These are phyloP conservation scores for Adelges cooleyi DNA, from an alignment of 1,140 invertebrate species.

Conservation along the genomic window DNA sequence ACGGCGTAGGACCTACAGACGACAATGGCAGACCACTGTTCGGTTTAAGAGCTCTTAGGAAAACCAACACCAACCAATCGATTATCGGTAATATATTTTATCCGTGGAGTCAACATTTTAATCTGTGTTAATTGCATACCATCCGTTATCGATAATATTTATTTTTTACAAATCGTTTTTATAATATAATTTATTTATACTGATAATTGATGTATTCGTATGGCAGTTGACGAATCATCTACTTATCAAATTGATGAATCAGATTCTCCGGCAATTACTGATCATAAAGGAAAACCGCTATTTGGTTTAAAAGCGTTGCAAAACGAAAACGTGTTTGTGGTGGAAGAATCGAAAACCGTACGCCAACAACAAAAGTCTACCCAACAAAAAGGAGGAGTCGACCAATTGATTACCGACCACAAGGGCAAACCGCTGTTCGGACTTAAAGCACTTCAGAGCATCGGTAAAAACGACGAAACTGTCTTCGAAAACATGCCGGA, in stretches of 20 bases:
- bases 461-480: slow-evolving; percentile 5
- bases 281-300: slow-evolving; percentile 32
- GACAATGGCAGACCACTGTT: slow-evolving; percentile 63
- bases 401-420: slow-evolving; percentile 31
- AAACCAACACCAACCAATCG: slow-evolving; percentile 39
- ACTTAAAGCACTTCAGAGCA: slow-evolving; percentile 33
- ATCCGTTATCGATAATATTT: background rate
- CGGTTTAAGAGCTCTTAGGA: slow-evolving; percentile 57
- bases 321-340: background rate
- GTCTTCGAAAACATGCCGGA: slow-evolving; percentile 33
- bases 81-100: slow-evolving; percentile 35
- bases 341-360: slow-evolving; percentile 1
- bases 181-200: too few relatives aligned
- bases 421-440: slow-evolving; percentile 36
- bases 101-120: slow-evolving; percentile 31
- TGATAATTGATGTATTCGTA: too few relatives aligned
- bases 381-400: background rate
- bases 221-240: background rate
- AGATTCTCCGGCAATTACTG: slow-evolving; percentile 21
- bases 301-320: slow-evolving; percentile 35
- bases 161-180: background rate
- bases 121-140: too few relatives aligned
- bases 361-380: background rate
- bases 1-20: slow-evolving; percentile 67
- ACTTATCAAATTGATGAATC: background rate